Percentiles rank a stretch among this genome's conserved stretches.
phyloP scores from a whole-genome alignment of 2,113 vertebrate genomes.

The Entelurus aequoreus region DNA sequence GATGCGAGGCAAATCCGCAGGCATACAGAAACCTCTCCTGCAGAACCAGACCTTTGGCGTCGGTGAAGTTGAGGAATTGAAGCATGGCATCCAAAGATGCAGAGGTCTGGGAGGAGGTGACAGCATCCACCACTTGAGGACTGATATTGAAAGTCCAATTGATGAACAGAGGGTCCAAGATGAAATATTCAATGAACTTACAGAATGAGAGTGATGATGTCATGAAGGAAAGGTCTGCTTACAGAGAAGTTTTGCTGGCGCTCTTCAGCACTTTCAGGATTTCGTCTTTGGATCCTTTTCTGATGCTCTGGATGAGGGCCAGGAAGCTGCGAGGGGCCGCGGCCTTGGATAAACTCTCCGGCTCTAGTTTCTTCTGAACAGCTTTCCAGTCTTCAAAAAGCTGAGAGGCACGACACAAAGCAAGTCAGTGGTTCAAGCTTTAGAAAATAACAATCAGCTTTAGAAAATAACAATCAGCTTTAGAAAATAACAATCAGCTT shows the following conservation, averaged over 20 bases:
- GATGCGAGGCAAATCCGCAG: slow-evolving; percentile 90
- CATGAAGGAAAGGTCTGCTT: slow-evolving; percentile 48
- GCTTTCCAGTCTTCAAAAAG: slow-evolving; percentile 83
- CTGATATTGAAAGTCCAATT: slow-evolving; percentile 57
- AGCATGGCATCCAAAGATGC: slow-evolving; percentile 83
- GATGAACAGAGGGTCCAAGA: background rate
- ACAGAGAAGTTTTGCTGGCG: slow-evolving; percentile 85
- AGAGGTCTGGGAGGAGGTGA: slow-evolving; percentile 89
- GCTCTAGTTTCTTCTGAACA: slow-evolving; percentile 76
- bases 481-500: no score
- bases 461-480: slow-evolving; percentile 21
- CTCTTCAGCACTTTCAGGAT: slow-evolving; percentile 82
- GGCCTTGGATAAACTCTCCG: slow-evolving; percentile 80
- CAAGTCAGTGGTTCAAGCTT: slow-evolving; percentile 3
- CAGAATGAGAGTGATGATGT: background rate
- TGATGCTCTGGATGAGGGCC: slow-evolving; percentile 81
- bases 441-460: background rate
- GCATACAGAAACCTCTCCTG: slow-evolving; percentile 96
- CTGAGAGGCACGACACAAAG: slow-evolving; percentile 40
- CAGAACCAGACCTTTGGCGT: slow-evolving; percentile 72
- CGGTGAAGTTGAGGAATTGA: slow-evolving; percentile 89
- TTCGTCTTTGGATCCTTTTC: slow-evolving; percentile 82
- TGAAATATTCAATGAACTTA: background rate
- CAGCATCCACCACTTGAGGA: slow-evolving; percentile 88
- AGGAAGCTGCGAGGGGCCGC: slow-evolving; percentile 83